A percentile compares a stretch with the other conserved stretches of the same genome.
phyloP scores from a whole-genome alignment of 2,888 invertebrate genomes.

The Formica aserva region DNA sequence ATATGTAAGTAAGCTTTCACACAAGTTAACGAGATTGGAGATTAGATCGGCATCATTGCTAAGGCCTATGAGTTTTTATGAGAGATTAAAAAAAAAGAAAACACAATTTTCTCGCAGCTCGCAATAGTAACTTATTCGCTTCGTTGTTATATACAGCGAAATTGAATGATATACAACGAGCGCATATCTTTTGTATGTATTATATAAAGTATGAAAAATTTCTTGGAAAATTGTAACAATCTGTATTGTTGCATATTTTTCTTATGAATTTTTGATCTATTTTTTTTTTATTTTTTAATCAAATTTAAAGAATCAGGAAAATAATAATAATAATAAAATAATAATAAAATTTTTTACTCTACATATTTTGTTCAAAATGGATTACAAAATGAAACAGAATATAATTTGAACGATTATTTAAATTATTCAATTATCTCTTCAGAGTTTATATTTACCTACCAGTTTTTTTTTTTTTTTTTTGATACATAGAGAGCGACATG shows the following conservation, averaged over 20 bases:
- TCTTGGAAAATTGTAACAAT: neutral
- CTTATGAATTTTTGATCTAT: neutral
- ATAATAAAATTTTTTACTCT: neutral
- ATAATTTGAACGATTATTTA: neutral
- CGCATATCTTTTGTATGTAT: neutral
- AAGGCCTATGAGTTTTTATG: constrained; percentile 56
- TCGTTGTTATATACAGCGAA: constrained; percentile 60
- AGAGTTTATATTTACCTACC: neutral
- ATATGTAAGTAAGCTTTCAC: constrained; percentile 61
- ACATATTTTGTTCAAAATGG: neutral
- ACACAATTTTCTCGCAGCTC: constrained; percentile 41
- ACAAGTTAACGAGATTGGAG: constrained; percentile 63
- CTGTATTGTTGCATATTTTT: neutral
- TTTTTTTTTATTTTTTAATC: neutral
- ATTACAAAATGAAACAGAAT: neutral
- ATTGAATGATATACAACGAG: neutral
- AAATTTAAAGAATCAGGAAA: neutral
- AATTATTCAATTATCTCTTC: neutral
- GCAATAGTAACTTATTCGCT: constrained; percentile 64
- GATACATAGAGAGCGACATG: neutral
- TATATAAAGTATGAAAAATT: neutral
- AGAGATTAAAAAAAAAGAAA: neutral
- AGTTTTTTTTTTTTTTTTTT: neutral
- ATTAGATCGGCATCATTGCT: constrained; percentile 67
- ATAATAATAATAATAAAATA: neutral